Evolutionary conservation across 2,888 invertebrate species (phyloP).

Genomic region (Drosophila fungiperda): DNA sequence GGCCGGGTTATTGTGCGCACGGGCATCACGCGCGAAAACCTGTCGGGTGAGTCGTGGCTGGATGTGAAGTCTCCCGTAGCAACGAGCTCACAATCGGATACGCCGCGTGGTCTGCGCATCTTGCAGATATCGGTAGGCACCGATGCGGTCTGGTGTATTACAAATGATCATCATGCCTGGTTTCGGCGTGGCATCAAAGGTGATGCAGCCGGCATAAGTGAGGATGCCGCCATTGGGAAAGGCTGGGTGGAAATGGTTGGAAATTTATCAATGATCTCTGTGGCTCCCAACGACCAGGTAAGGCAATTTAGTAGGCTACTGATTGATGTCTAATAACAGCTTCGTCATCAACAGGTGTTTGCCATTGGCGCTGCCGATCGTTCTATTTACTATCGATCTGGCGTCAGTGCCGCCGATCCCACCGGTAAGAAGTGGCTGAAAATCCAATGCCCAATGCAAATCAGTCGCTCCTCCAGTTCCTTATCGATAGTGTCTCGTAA

Average conservation of each 20-base stretch:
- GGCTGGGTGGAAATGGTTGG: conserved; percentile 97
- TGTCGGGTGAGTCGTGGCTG: conserved; percentile 90
- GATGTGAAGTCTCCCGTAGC: conserved; percentile 91
- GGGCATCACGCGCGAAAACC: conserved; percentile 91
- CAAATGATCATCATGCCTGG: conserved; percentile 94
- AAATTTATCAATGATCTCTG: conserved; percentile 92
- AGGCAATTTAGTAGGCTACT: not conserved
- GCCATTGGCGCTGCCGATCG: conserved; percentile 94
- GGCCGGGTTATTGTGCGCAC: conserved; percentile 93
- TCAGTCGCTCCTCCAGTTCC: conserved; percentile 93
- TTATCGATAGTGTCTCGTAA: conserved; percentile 88
- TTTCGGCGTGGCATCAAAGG: conserved; percentile 92
- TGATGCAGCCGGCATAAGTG: conserved; percentile 89
- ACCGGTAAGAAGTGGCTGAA: conserved; percentile 95
- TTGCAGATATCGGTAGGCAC: conserved; percentile 92
- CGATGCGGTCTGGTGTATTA: conserved; percentile 91
- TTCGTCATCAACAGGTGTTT: conserved; percentile 85
- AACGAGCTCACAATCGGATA: conserved; percentile 43
- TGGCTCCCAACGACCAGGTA: conserved; percentile 94
- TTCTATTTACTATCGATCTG: conserved; percentile 91
- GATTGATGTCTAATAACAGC: too few relatives aligned
- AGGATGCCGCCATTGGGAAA: conserved; percentile 91
- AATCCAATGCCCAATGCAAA: conserved; percentile 92
- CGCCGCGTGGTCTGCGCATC: conserved; percentile 87
- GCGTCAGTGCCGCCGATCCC: conserved; percentile 90